Evolutionary conservation across 1,140 invertebrate genomes (phyloP), one percentile per base, ranked within the genome.

Genomic region (Nephila pilipes): DNA sequence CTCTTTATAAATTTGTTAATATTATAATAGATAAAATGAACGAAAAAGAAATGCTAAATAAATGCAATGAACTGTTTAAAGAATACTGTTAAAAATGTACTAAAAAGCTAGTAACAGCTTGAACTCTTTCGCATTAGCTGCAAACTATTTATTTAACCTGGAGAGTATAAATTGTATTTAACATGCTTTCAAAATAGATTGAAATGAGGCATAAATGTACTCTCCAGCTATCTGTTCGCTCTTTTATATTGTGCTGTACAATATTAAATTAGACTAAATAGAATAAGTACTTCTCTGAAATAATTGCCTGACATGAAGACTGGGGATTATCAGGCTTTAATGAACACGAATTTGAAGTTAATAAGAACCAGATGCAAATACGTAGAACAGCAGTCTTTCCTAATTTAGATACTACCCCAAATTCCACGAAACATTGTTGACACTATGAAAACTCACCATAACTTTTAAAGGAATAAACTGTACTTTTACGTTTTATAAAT

Each of bases 241-340:
- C 22, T n/a, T 65, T 65, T 65, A 12, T 5, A 65, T 25, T 5
- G 22, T n/a, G 58, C 22, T 60, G 22, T 60, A 65, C 22, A 2
- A 29, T 65, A 65, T 65, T 25, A 65, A 65, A 65, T 65, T 65
- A 65, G 10, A 25, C 6, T 6, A 25, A 65, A 25, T 65, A 65
- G 8, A 46, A 46, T 46, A n/a, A n/a, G n/a, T n/a, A n/a, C 46
- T 46, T 46, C 46, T 46, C 4, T 18, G 58, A 60, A 60, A 60
- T 25, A 25, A 12, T 22, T 10, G 22, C 22, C 63, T n/a, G 63
- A 65, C 22, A 12, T 6, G 63, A 1, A 29, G 63, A 12, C 63
- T 65, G 63, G 63, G 8, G n/a, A 65, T 65, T 65, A 65, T 65
- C 63, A 65, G 6, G 63, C n/a, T 65, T 65, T 65, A 65, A 65